A percentile compares a stretch with the other conserved stretches of the same genome.
These are phyloP conservation scores for Paracentrotus lividus DNA, from an alignment of 53 echinoderm and acorn worm genomes.

Conservation along the genomic window DNA sequence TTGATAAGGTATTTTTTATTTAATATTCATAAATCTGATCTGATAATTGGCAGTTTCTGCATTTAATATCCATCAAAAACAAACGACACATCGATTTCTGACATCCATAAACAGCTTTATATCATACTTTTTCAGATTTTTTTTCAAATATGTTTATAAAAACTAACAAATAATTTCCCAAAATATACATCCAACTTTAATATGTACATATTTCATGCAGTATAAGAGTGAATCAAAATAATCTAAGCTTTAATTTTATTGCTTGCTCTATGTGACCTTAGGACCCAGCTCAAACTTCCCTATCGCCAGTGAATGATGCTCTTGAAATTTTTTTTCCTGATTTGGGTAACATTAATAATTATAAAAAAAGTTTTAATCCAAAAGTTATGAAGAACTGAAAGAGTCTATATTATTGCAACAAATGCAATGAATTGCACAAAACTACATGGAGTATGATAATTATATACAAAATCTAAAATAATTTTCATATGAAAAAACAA, in stretches of 20 bases:
- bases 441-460: background rate
- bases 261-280: background rate
- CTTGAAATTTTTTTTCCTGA: no score
- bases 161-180: background rate
- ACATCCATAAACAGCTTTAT: no score
- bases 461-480: background rate
- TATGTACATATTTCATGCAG: constrained; percentile 54
- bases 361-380: background rate
- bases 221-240: background rate
- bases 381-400: background rate
- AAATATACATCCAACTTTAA: constrained; percentile 55
- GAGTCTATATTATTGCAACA: constrained; percentile 9
- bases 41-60: no score
- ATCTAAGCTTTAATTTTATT: background rate
- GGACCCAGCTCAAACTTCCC: background rate
- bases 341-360: no score
- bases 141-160: background rate
- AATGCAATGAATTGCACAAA: constrained; percentile 48
- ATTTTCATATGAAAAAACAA: no score
- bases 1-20: no score
- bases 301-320: background rate
- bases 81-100: no score
- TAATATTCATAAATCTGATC: no score
- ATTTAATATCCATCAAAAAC: no score
- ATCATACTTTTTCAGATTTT: no score